Evolutionary conservation across 2,113 vertebrate species (phyloP).

Genomic region (Eidolon helvum): DNA sequence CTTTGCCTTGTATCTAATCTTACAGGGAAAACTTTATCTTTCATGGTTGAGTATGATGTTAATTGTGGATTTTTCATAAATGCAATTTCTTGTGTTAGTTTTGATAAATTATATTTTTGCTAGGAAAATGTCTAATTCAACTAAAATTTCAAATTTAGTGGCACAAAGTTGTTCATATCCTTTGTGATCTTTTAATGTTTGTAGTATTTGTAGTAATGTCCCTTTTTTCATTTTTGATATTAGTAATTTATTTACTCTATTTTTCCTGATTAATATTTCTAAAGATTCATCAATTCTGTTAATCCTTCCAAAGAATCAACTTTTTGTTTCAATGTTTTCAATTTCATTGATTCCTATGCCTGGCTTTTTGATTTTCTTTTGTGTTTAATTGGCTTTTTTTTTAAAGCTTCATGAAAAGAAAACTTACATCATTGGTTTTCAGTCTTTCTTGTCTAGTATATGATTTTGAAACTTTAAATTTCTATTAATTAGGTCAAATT

Average conservation of each 20-base stretch:
- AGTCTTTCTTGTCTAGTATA: neutral
- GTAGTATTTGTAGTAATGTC: neutral
- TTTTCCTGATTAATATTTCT: neutral
- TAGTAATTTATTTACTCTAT: neutral
- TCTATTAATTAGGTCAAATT: neutral
- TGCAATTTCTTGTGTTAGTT: neutral
- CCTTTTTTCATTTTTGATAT: neutral
- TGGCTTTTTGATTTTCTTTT: neutral
- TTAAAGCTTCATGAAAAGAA: neutral
- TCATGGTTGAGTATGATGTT: neutral
- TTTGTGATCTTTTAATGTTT: neutral
- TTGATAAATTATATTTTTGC: neutral
- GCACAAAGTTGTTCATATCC: neutral
- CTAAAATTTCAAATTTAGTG: neutral
- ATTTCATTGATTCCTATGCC: neutral
- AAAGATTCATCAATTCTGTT: neutral
- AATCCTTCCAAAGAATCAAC: neutral
- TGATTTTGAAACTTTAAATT: neutral
- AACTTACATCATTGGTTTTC: neutral
- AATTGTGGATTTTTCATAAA: neutral
- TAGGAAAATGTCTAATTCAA: neutral
- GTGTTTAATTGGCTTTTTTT: neutral
- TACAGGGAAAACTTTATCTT: neutral
- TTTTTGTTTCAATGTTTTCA: neutral
- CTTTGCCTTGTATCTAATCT: neutral